Base-by-base conservation (phyloP, 2,113 vertebrate genomes). In the Maccullochella peelii region DNA sequence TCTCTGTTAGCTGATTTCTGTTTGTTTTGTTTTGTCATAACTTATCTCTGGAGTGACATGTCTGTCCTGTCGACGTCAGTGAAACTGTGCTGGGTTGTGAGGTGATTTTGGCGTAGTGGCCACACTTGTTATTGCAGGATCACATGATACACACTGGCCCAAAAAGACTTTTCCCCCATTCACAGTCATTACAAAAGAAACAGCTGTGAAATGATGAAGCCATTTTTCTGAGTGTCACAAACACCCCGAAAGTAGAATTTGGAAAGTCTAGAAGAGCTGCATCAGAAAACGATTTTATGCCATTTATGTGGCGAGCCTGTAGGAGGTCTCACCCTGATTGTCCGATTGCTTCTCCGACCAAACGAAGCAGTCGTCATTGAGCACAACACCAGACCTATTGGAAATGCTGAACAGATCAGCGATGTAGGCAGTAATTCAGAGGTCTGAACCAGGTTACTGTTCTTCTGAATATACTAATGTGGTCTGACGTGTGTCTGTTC, bases 301-400 rank as follows among this genome's bases (percentile, higher is more conserved):
- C 3, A 33, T 33, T 66, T 16, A 21, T 38, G 30, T 62, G 16
- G 12, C 12, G 44, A 69, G 71, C 14, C 42, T 50, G 52, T 8
- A 47, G 9, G 23, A 72, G 23, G 23, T 58, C 33, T 38, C 16
- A 49, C 49, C 15, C 55, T 6, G 33, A 70, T 36, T 70, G 30
- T 63, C 58, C 9, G 12, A 49, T 59, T 65, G 18, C 54, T 59
- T 72, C 33, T 59, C 54, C 8, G 71, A 74, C 20, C 65, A 66
- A 52, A 66, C n/a, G 80, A 71, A 59, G 36, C 58, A 76, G 42
- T 23, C 3, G 2, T 25, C 20, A n/a, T n/a, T 58, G 66, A 83
- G 49, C 12, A 47, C 9, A 25, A 42, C 30, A 70, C 16, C 18
- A 70, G 47, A 67, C 5, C 16, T 70, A 55, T 23, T 44, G 11